A percentile compares a stretch with the other conserved stretches of the same genome.
Conservation (phyloP, 2,888 invertebrate genomes). For the Lasioglossum zephyrum region DNA sequence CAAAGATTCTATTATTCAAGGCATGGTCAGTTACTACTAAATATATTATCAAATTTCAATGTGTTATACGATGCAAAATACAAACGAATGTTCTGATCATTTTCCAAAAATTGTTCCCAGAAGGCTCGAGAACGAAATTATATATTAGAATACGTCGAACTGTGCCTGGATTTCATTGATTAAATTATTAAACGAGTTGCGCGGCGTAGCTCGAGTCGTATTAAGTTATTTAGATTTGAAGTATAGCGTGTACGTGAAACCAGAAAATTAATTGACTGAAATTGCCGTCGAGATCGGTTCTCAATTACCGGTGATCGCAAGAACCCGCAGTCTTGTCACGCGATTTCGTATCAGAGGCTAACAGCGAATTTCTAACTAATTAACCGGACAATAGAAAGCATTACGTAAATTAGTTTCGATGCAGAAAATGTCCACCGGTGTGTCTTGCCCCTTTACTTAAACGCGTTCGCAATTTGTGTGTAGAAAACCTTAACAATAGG, state of each 20-base stretch:
- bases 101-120: background rate
- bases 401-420: slow-evolving; percentile 7
- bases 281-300: slow-evolving; percentile 4
- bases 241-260: background rate
- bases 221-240: background rate
- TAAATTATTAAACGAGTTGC: background rate
- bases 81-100: background rate
- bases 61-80: background rate
- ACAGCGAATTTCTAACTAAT: slow-evolving; percentile 14
- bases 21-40: background rate
- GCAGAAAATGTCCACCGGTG: background rate
- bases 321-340: slow-evolving; percentile 36
- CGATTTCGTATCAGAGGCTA: background rate
- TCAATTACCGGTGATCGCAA: background rate
- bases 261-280: background rate
- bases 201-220: background rate
- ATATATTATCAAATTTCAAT: background rate
- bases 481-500: slow-evolving; percentile 4
- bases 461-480: background rate
- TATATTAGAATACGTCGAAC: no score
- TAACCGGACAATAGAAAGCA: background rate
- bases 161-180: background rate
- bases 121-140: no score
- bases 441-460: background rate
- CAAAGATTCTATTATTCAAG: no score